These are phyloP conservation scores for Argyrosomus regius DNA, from an alignment of 2,797 vertebrate species.

Conservation along the genomic window DNA sequence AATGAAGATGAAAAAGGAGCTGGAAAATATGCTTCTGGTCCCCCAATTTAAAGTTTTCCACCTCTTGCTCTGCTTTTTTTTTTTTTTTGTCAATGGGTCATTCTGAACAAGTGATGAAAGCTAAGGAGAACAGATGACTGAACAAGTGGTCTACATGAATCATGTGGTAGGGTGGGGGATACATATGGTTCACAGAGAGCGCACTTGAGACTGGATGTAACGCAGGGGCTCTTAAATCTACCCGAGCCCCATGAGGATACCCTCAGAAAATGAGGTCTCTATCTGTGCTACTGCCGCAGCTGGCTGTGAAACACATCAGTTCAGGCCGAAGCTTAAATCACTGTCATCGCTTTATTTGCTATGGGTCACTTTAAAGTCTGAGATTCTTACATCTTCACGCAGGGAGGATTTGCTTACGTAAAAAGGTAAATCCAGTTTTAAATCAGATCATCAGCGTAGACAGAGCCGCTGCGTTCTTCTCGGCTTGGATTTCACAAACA, in stretches of 20 bases:
- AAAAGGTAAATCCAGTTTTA: conserved; percentile 50
- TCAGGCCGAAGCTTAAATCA: conserved; percentile 55
- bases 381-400: conserved; percentile 18
- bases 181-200: conserved; percentile 58
- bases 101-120: conserved; percentile 89
- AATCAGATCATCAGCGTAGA: conserved; percentile 28
- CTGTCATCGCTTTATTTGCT: conserved; percentile 56
- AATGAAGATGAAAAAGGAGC: conserved; percentile 75
- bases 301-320: conserved; percentile 77
- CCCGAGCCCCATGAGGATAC: conserved; percentile 45
- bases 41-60: conserved; percentile 86
- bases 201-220: conserved; percentile 74
- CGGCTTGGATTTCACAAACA: conserved; percentile 31
- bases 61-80: conserved; percentile 75
- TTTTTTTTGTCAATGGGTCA: conserved; percentile 87
- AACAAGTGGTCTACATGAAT: conserved; percentile 73
- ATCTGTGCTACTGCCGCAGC: conserved; percentile 62
- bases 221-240: conserved; percentile 73
- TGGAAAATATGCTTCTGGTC: conserved; percentile 86
- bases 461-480: not conserved
- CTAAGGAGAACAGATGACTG: conserved; percentile 57
- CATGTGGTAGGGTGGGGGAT: conserved; percentile 29
- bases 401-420: conserved; percentile 30
- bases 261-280: conserved; percentile 73
- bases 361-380: conserved; percentile 37